Percentiles rank a stretch among this genome's conserved stretches.
These are phyloP conservation scores for Drosophila orosa DNA, from an alignment of 1,140 invertebrate species.

Conservation along the genomic window DNA sequence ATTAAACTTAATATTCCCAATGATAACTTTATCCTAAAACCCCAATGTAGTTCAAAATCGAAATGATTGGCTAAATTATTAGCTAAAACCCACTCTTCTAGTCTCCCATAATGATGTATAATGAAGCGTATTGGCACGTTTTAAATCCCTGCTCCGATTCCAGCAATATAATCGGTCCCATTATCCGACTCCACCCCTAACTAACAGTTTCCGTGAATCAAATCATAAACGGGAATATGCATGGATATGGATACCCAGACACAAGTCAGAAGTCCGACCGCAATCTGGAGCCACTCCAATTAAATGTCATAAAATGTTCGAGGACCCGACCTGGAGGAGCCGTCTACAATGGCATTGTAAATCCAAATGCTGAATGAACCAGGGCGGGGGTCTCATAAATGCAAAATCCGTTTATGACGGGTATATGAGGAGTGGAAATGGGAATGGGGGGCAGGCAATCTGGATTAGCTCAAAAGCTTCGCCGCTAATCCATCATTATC, in stretches of 20 bases:
- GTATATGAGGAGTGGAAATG: background rate
- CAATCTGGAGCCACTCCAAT: slow-evolving; percentile 69
- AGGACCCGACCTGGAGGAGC: slow-evolving; percentile 26
- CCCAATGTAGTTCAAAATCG: background rate
- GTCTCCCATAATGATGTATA: background rate
- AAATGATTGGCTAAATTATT: background rate
- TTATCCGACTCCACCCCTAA: slow-evolving; percentile 36
- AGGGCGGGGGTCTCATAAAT: slow-evolving; percentile 61
- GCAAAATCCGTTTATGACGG: slow-evolving; percentile 72
- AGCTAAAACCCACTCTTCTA: background rate
- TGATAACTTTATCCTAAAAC: background rate
- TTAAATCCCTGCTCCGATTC: slow-evolving; percentile 13
- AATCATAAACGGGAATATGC: slow-evolving; percentile 66
- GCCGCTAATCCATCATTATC: slow-evolving; percentile 66
- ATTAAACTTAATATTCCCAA: background rate
- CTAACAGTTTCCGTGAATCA: slow-evolving; percentile 74
- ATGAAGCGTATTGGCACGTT: slow-evolving; percentile 15
- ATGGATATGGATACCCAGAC: slow-evolving; percentile 32
- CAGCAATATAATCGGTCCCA: slow-evolving; percentile 29
- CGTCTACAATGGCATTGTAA: slow-evolving; percentile 58
- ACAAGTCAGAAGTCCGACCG: slow-evolving; percentile 54
- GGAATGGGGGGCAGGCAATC: slow-evolving; percentile 11
- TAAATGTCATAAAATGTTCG: slow-evolving; percentile 73
- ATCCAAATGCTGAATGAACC: slow-evolving; percentile 50
- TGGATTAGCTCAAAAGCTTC: slow-evolving; percentile 53